Conservation (phyloP, 2,113 vertebrate species). For the Salminus brasiliensis region DNA sequence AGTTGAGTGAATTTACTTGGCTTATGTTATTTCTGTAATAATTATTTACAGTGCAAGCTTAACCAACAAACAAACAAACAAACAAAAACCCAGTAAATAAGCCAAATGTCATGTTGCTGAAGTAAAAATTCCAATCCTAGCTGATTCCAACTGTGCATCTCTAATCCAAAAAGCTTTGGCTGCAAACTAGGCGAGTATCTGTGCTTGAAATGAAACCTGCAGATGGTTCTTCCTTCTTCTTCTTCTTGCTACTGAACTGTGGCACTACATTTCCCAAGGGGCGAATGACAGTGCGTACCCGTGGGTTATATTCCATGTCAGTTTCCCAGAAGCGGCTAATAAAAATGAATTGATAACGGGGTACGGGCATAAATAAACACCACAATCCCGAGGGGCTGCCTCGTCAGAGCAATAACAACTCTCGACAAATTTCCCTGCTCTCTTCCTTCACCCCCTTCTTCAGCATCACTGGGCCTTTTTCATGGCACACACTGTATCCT, state of each 20-base stretch:
- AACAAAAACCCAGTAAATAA: no score
- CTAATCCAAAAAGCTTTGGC: no score
- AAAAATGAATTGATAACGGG: conserved; percentile 42
- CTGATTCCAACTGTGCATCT: no score
- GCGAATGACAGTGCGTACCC: neutral
- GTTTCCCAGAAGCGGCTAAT: conserved; percentile 23
- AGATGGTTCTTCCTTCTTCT: neutral
- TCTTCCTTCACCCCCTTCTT: neutral
- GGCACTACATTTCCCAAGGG: neutral
- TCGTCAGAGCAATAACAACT: conserved; percentile 29
- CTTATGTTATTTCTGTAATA: no score
- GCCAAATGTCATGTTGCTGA: no score
- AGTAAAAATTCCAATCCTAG: no score
- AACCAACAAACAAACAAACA: no score
- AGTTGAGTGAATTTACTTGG: no score
- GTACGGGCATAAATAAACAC: conserved; percentile 24
- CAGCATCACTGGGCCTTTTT: neutral
- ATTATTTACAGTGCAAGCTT: no score
- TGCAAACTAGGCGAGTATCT: no score
- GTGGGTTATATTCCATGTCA: conserved; percentile 33
- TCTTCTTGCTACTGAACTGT: conserved; percentile 15
- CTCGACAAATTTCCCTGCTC: conserved; percentile 8
- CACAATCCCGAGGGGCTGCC: neutral
- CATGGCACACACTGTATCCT: neutral
- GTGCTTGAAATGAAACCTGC: conserved; percentile 15